phyloP scores from a whole-genome alignment of 2,797 vertebrate species.

The Peromyscus nudipes region DNA sequence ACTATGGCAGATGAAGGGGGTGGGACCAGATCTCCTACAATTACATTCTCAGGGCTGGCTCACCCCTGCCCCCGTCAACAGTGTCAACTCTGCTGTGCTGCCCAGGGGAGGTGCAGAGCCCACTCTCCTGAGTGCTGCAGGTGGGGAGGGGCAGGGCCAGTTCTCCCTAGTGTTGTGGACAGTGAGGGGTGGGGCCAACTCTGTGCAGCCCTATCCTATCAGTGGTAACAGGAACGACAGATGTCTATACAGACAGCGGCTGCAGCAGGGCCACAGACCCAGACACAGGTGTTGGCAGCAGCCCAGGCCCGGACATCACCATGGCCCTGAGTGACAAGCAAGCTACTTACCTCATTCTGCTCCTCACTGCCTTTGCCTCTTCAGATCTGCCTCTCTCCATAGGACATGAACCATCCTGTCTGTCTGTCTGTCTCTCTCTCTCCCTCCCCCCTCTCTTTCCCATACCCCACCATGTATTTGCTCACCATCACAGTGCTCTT shows the following conservation, averaged over 20 bases:
- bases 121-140: neutral
- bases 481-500: neutral
- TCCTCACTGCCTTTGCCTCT: neutral
- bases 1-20: too few species aligned
- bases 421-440: too few species aligned
- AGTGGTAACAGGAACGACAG: neutral
- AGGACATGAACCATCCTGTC: neutral
- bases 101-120: neutral
- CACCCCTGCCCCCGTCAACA: too few species aligned
- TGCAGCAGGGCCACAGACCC: neutral
- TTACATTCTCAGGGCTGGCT: too few species aligned
- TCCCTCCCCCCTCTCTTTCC: neutral
- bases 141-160: neutral
- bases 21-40: too few species aligned
- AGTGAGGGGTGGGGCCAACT: neutral
- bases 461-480: neutral
- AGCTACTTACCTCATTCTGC: neutral
- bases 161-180: neutral
- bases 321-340: neutral
- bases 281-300: neutral
- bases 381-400: neutral
- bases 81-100: too few species aligned
- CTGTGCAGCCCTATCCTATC: neutral
- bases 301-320: neutral
- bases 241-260: neutral